Evolutionary conservation across 1,140 invertebrate genomes (phyloP).

Genomic region (Mactra quadrangularis): DNA sequence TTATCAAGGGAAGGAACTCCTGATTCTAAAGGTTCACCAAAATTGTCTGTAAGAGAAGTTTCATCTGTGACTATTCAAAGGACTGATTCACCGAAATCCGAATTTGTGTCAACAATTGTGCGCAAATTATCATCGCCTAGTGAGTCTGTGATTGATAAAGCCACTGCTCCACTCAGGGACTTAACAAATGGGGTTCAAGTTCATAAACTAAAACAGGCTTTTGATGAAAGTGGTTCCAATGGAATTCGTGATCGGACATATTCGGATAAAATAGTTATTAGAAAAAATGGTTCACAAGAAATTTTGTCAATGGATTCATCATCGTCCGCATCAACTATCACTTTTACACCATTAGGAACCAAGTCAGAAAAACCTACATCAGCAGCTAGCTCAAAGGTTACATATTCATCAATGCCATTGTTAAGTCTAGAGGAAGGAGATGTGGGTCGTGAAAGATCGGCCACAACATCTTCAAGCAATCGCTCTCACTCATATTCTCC

Average conservation of each 20-base stretch:
- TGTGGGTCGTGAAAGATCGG: constrained; percentile 59
- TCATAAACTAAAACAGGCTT: constrained; percentile 71
- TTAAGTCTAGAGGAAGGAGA: constrained; percentile 66
- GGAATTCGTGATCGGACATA: constrained; percentile 63
- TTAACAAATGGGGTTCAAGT: constrained; percentile 76
- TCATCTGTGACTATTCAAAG: constrained; percentile 59
- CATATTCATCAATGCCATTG: constrained; percentile 73
- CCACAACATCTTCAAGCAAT: constrained; percentile 59
- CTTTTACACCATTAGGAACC: constrained; percentile 51
- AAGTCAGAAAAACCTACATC: constrained; percentile 65
- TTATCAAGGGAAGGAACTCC: constrained; percentile 78
- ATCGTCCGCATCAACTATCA: constrained; percentile 57
- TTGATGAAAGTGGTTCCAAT: constrained; percentile 61
- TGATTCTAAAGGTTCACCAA: constrained; percentile 61
- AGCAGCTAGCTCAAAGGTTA: constrained; percentile 65
- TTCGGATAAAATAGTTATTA: constrained; percentile 61
- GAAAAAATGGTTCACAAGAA: constrained; percentile 51
- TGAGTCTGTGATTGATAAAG: constrained; percentile 63
- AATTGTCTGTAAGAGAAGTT: constrained; percentile 55
- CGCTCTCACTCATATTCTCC: constrained; percentile 37
- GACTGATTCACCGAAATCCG: constrained; percentile 73
- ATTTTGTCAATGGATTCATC: constrained; percentile 52
- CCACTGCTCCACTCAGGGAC: constrained; percentile 73
- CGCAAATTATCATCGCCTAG: constrained; percentile 72
- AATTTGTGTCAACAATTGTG: constrained; percentile 77